Evolutionary conservation across 2,888 invertebrate species (phyloP), one percentile per base, ranked within the genome.

Genomic region (Drosophila formosana): DNA sequence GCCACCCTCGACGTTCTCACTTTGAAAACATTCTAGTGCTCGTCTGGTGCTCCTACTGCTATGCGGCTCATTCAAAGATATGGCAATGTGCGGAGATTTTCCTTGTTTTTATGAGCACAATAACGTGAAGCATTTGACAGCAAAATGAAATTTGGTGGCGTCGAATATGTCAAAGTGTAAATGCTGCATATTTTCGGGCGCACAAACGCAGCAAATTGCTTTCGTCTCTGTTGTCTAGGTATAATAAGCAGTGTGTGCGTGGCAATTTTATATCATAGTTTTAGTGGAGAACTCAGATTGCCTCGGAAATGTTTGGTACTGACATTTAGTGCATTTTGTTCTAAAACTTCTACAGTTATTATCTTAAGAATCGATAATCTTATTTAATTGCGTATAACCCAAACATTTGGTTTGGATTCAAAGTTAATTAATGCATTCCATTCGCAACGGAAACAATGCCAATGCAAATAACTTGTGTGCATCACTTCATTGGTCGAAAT

Each of bases 131-230:
- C 61, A 63, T 66, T 73, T 53, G 67, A 57, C 65, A 52, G 39
- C 61, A 39, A 82, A 75, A 84, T 75, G 61, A 77, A 68, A 75
- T 79, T 74, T 65, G 37, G 63, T 56, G 45, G 53, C 46, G 34
- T 13, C 63, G 50, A 47, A 69, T 71, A 66, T 76, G 76, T 68
- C 79, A 80, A 78, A 74, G 71, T 75, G 79, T 66, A 78, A 81
- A 83, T 74, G 71, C 51, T 67, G 84, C 77, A 68, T 69, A 68
- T 72, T 74, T 74, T 55, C 18, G 23, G 37, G 41, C 39, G 11
- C 30, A 57, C 57, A 58, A 18, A 18, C 28, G 9, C 7, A 39
- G n/a, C 13, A 57, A 46, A 52, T 18, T 25, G 34, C 13, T 47
- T 26, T 32, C 9, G n/a, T 39, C 47, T 47, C 32, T 47, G 53